phyloP scores from a whole-genome alignment of 2,888 invertebrate genomes.

The Phrixothrix hirtus region DNA sequence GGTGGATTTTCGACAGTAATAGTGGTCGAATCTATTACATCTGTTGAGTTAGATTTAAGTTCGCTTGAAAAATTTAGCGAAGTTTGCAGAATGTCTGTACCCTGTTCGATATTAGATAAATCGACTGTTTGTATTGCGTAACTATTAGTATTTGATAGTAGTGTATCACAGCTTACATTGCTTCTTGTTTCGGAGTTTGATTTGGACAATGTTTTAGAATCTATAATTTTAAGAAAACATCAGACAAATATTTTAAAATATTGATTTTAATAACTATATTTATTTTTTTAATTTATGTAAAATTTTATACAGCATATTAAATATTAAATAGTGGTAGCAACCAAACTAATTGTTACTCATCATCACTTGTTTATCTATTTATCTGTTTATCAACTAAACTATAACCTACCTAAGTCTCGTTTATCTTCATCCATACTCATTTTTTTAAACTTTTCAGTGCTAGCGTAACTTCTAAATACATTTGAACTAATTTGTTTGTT shows the following conservation, averaged over 20 bases:
- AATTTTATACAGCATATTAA: too few relatives aligned
- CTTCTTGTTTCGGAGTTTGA: conserved; percentile 3
- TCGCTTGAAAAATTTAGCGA: conserved; percentile 15
- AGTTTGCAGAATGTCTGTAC: conserved; percentile 49
- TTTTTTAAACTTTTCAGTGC: conserved; percentile 12
- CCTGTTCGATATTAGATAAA: conserved; percentile 52
- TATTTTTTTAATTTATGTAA: not conserved
- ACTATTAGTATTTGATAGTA: too few relatives aligned
- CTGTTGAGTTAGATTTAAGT: conserved; percentile 1
- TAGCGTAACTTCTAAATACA: conserved; percentile 29
- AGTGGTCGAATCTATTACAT: conserved; percentile 1
- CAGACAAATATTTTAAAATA: too few relatives aligned
- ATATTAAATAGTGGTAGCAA: too few relatives aligned
- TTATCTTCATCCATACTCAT: conserved; percentile 3
- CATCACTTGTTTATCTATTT: too few relatives aligned
- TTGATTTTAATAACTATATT: too few relatives aligned
- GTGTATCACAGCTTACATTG: conserved; percentile 1
- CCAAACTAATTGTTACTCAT: too few relatives aligned
- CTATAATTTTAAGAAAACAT: too few relatives aligned
- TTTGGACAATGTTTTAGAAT: conserved; percentile 7
- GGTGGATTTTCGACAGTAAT: conserved; percentile 12
- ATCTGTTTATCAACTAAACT: too few relatives aligned
- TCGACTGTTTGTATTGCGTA: too few relatives aligned
- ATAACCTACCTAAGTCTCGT: conserved; percentile 10
- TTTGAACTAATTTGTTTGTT: conserved; percentile 23